Base-by-base conservation (phyloP, 1,140 invertebrate species). In the Argopecten irradians region DNA sequence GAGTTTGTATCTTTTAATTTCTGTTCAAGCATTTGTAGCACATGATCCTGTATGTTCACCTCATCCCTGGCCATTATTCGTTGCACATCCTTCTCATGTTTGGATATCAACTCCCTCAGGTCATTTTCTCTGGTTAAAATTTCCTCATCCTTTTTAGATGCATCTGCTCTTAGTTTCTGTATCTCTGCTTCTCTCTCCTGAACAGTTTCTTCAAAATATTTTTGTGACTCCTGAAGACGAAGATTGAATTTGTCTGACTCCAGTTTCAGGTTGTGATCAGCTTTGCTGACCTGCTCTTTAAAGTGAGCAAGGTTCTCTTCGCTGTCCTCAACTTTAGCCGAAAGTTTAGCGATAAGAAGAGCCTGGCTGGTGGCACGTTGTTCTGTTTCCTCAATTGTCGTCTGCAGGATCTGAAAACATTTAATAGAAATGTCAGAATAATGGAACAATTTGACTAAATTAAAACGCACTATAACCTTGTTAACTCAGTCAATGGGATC, bases 181-280 rank as follows among this genome's bases (percentile, higher is more conserved):
- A 93, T 89, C 86, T 93, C 92, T 39, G 88, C 91, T 87, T 94
- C 93, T 39, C 92, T 88, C 82, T 95, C 94, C 39, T 92, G 87
- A 11, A 95, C 90, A 71, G 93, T 93, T 91, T 95, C 94, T 88
- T 95, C 94, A 89, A 95, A 95, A 89, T 95, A 94, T 86, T 92
- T 93, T 83, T 95, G 94, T 19, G 94, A 92, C 89, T 95, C 94
- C 13, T 90, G 89, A 22, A 95, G 90, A 55, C 93, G 92, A 35
- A 94, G 89, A 89, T 94, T 92, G 85, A 94, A 95, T 55, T 89
- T 90, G 36, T 95, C 94, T 35, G 90, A 92, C 87, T 94, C 93
- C 34, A 90, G 87, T 90, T 94, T 94, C 8, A 95, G 90, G 36
- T 93, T 91, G 36, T 94, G 92, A 34, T 94, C 92, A 13, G 92